A percentile compares a stretch with the other conserved stretches of the same genome.
Conservation (phyloP, 2,888 invertebrate species). For the Polyommatus iphigenia region DNA sequence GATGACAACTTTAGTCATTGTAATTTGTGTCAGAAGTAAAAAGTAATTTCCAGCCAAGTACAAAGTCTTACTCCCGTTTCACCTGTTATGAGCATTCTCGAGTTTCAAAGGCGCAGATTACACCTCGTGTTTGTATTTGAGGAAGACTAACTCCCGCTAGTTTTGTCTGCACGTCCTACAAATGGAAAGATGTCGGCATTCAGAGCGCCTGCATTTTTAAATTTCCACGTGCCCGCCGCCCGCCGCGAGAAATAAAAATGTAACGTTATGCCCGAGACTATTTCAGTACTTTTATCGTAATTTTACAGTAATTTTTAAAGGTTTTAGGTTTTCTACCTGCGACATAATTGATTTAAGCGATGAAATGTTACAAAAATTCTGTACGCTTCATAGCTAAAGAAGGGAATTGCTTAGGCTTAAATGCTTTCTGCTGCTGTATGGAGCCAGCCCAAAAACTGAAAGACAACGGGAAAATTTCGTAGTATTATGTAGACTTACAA, state of each 20-base stretch:
- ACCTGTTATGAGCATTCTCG: slow-evolving; percentile 68
- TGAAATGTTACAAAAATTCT: slow-evolving; percentile 1
- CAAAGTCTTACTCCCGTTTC: slow-evolving; percentile 59
- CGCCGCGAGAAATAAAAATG: slow-evolving; percentile 34
- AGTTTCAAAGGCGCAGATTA: slow-evolving; percentile 72
- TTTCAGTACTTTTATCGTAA: slow-evolving; percentile 35
- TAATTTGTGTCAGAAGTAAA: slow-evolving; percentile 42
- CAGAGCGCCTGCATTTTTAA: slow-evolving; percentile 73
- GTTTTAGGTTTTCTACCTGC: slow-evolving; percentile 10
- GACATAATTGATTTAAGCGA: slow-evolving; percentile 14
- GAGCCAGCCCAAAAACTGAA: background rate
- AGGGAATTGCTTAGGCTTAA: background rate
- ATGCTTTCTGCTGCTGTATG: background rate
- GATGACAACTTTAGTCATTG: slow-evolving; percentile 38
- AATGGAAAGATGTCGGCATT: slow-evolving; percentile 69
- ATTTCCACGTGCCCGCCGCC: slow-evolving; percentile 48
- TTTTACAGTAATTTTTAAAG: too few species aligned
- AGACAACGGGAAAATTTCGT: background rate
- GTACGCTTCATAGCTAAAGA: background rate
- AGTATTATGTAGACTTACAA: background rate
- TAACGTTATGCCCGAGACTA: slow-evolving; percentile 35
- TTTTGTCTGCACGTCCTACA: slow-evolving; percentile 72
- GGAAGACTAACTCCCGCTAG: slow-evolving; percentile 73
- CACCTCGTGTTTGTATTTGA: slow-evolving; percentile 65
- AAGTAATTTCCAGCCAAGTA: slow-evolving; percentile 46